Evolutionary conservation across 2,113 vertebrate species (phyloP).

Genomic region (Hippopotamus amphibius): DNA sequence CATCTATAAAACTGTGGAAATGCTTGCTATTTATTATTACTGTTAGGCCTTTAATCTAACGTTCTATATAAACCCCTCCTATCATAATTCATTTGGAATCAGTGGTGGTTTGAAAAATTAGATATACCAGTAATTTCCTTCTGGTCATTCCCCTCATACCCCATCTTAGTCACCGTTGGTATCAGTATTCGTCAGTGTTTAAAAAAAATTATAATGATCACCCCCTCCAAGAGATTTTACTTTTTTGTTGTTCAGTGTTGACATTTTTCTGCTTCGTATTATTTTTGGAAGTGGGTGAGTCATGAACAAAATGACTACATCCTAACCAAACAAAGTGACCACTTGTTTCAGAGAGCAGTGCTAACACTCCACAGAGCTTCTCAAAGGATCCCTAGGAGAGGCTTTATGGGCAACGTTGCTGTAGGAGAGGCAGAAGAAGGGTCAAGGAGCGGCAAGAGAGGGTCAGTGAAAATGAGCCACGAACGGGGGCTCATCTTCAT

Average conservation of each 20-base stretch:
- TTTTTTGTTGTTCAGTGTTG: not conserved
- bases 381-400: not conserved
- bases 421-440: not conserved
- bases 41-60: not conserved
- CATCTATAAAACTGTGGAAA: not conserved
- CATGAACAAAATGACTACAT: not conserved
- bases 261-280: constrained; percentile 35
- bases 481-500: not conserved
- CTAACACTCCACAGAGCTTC: not conserved
- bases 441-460: not conserved
- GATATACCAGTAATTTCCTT: constrained; percentile 36
- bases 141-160: not conserved
- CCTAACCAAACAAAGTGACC: not conserved
- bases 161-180: not conserved
- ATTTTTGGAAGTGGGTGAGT: constrained; percentile 10
- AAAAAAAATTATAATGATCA: constrained; percentile 41
- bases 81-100: constrained; percentile 38
- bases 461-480: not conserved
- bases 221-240: not conserved
- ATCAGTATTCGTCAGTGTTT: constrained; percentile 34
- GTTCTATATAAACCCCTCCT: not conserved
- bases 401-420: not conserved
- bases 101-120: constrained; percentile 52
- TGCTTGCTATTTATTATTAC: not conserved
- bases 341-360: not conserved